Conservation (phyloP, 2,113 vertebrate genomes). For the Onychostoma macrolepis region DNA sequence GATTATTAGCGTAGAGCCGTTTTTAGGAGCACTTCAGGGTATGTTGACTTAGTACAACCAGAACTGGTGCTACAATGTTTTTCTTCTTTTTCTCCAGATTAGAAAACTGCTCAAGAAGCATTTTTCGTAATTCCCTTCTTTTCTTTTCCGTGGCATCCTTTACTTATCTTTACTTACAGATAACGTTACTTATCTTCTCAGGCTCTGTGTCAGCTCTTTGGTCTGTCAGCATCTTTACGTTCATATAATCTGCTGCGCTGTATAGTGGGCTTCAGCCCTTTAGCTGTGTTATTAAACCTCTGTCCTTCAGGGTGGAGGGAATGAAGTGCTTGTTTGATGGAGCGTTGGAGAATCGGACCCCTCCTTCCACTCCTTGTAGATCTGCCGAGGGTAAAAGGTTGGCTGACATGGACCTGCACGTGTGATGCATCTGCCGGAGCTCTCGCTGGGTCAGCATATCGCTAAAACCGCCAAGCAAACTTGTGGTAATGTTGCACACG, state of each 20-base stretch:
- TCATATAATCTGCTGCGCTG: constrained; percentile 48
- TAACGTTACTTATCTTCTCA: constrained; percentile 41
- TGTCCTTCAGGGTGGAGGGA: constrained; percentile 45
- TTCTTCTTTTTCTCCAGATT: constrained; percentile 18
- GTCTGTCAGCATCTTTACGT: constrained; percentile 54
- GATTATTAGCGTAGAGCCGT: neutral
- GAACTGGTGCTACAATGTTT: constrained; percentile 1
- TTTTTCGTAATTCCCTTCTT: constrained; percentile 32
- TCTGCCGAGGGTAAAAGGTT: constrained; percentile 36
- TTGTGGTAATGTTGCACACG: neutral
- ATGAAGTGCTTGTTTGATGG: constrained; percentile 53
- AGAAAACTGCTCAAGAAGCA: constrained; percentile 39
- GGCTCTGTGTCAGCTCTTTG: constrained; percentile 46
- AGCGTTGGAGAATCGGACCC: constrained; percentile 30
- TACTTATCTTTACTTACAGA: constrained; percentile 38
- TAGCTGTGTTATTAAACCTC: too few relatives aligned
- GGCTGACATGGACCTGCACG: constrained; percentile 21
- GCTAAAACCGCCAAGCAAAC: constrained; percentile 21
- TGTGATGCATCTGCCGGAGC: constrained; percentile 48
- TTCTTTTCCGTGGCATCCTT: constrained; percentile 24
- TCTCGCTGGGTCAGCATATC: constrained; percentile 52
- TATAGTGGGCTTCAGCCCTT: constrained; percentile 39
- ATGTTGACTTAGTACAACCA: constrained; percentile 14
- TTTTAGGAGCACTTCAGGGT: constrained; percentile 1
- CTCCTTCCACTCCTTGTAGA: constrained; percentile 7